Percentiles rank a stretch among this genome's conserved stretches.
These are phyloP conservation scores for Leistus spinibarbis DNA, from an alignment of 2,888 invertebrate species.

Conservation along the genomic window DNA sequence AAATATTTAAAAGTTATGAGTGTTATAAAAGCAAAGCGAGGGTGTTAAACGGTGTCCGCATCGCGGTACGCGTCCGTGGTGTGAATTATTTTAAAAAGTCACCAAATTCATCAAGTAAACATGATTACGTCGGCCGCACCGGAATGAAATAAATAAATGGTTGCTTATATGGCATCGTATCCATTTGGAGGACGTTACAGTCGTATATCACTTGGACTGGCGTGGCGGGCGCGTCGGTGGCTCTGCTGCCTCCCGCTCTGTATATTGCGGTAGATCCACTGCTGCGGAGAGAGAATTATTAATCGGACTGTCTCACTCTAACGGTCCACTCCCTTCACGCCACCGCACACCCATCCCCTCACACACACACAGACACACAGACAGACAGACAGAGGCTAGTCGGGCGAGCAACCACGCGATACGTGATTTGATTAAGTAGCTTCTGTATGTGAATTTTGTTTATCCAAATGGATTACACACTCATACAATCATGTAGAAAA, in stretches of 20 bases:
- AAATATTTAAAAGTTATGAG: background rate
- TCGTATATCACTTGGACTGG: conserved; percentile 18
- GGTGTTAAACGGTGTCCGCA: background rate
- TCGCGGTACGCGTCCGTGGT: background rate
- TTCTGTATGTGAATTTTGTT: conserved; percentile 24
- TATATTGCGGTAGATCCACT: conserved; percentile 30
- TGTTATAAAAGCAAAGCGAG: background rate
- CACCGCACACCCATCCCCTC: background rate
- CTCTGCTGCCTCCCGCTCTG: conserved; percentile 13
- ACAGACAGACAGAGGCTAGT: background rate
- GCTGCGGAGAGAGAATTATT: conserved; percentile 31
- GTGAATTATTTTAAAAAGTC: background rate
- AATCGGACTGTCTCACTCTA: conserved; percentile 11
- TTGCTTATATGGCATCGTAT: conserved; percentile 38
- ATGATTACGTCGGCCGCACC: conserved; percentile 25
- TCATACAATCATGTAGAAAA: conserved; percentile 13
- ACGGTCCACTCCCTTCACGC: background rate
- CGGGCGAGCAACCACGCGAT: background rate
- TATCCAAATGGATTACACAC: conserved; percentile 35
- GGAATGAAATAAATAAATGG: conserved; percentile 38
- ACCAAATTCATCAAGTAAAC: conserved; percentile 35
- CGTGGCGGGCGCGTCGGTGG: conserved; percentile 18
- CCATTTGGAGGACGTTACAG: conserved; percentile 27
- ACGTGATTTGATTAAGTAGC: conserved; percentile 33
- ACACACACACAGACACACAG: background rate